A percentile compares a stretch with the other conserved stretches of the same genome.
Conservation (phyloP, 2,113 vertebrate genomes). For the Coreoperca whiteheadi region DNA sequence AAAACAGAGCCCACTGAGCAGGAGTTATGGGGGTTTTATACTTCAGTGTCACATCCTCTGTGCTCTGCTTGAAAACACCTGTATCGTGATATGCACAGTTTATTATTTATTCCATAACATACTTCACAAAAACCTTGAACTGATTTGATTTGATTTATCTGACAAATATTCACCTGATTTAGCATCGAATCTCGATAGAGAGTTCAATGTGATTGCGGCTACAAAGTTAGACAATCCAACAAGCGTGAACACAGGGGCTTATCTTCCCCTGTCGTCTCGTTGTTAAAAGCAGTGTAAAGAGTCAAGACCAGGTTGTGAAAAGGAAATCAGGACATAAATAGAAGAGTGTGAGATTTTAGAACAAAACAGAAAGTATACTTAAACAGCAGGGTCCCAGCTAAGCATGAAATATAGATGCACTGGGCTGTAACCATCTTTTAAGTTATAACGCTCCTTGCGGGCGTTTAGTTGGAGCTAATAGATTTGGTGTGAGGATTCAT, state of each 20-base stretch:
- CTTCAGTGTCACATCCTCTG: slow-evolving; percentile 67
- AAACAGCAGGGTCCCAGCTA: background rate
- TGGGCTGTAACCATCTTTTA: background rate
- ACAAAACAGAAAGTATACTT: background rate
- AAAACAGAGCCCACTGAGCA: slow-evolving; percentile 71
- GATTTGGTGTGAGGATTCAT: background rate
- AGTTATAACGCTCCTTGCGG: background rate
- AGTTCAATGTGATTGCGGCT: slow-evolving; percentile 59
- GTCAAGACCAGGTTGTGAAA: slow-evolving; percentile 19
- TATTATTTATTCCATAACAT: background rate
- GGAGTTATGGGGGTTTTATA: slow-evolving; percentile 72
- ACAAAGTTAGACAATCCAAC: slow-evolving; percentile 57
- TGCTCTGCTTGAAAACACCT: slow-evolving; percentile 75
- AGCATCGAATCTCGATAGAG: slow-evolving; percentile 54
- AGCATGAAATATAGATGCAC: background rate
- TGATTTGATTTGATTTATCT: background rate
- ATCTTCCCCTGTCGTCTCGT: slow-evolving; percentile 35
- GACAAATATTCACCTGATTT: slow-evolving; percentile 64
- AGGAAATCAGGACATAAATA: background rate
- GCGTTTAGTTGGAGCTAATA: background rate
- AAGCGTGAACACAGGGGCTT: slow-evolving; percentile 70
- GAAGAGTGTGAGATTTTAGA: background rate
- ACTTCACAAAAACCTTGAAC: background rate
- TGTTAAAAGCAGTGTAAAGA: slow-evolving; percentile 43
- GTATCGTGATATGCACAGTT: background rate